Percentiles rank a stretch among this genome's conserved stretches.
Evolutionary conservation across 2,888 invertebrate genomes (phyloP).

Genomic region (Agrypnus murinus): DNA sequence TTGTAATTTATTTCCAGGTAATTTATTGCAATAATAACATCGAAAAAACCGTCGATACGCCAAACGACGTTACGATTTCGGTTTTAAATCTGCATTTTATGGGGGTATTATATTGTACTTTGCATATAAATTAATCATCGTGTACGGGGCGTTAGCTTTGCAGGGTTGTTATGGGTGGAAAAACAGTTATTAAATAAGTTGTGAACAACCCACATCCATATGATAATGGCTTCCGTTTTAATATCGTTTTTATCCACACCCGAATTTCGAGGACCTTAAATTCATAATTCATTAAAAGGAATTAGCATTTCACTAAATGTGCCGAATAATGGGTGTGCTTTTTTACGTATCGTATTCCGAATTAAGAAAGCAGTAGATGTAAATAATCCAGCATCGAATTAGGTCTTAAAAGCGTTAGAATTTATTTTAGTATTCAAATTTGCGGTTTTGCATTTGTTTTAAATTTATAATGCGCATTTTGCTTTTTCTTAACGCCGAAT

Average conservation of each 20-base stretch:
- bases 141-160: slow-evolving; percentile 23
- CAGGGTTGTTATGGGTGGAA: neutral
- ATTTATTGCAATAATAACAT: slow-evolving; percentile 9
- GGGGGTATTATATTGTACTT: slow-evolving; percentile 31
- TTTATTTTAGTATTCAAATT: slow-evolving; percentile 41
- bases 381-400: slow-evolving; percentile 56
- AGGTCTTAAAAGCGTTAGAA: slow-evolving; percentile 45
- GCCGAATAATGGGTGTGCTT: slow-evolving; percentile 37
- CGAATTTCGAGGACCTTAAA: slow-evolving; percentile 33
- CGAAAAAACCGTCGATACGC: neutral
- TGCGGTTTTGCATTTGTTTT: slow-evolving; percentile 47
- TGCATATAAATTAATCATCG: slow-evolving; percentile 41
- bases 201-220: slow-evolving; percentile 33
- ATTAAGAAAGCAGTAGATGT: slow-evolving; percentile 54
- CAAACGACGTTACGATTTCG: neutral
- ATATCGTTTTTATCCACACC: slow-evolving; percentile 27
- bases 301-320: slow-evolving; percentile 45
- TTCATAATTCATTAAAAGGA: slow-evolving; percentile 50
- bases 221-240: slow-evolving; percentile 39
- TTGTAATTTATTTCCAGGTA: neutral
- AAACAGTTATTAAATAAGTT: slow-evolving; percentile 47
- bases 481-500: slow-evolving; percentile 41
- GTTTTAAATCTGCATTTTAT: slow-evolving; percentile 26
- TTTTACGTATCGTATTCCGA: slow-evolving; percentile 49
- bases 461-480: slow-evolving; percentile 48